Evolutionary conservation across 2,113 vertebrate genomes (phyloP), one percentile per base, ranked within the genome.

Genomic region (Macroglossus sobrinus): DNA sequence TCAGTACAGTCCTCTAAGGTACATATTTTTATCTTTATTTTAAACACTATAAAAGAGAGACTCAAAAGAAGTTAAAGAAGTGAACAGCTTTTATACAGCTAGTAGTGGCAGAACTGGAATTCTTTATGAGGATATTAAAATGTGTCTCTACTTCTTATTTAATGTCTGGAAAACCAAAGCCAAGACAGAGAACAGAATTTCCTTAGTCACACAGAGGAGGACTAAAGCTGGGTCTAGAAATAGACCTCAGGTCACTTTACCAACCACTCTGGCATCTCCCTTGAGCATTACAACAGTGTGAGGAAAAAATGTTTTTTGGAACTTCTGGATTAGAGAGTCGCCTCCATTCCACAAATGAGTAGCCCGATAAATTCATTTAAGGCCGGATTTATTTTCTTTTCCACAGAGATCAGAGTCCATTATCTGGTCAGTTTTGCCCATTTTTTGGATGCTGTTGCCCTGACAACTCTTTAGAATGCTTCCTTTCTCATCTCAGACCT

Each of bases 11-110:
- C 69, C 61, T 81, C 2, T 72, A 88, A 61, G 10, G 10, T 38
- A 26, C 22, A 50, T 90, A 93, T 45, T 72, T 93, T 93, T 69
- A 72, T 88, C 74, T 79, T 40, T 89, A 4, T 93, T 94, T 89
- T 82, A 59, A 89, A 86, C 59, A 59, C 12, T 93, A 21, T 40
- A 81, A 92, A 78, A 74, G 76, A 81, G 74, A 90, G 75, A 35
- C 50, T 93, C 35, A 47, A 35, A 50, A 86, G 50, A 95, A 21
- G 72, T 53, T 87, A 76, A 95, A 68, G 88, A 92, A 72, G 53
- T 8, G 40, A 68, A 53, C 69, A n/a, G 35, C 43, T 80, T 68
- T 93, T 40, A 75, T 33, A 35, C 3, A 47, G 33, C 12, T 69
- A 79, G 57, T 89, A 38, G 22, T 45, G 40, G 61, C 7, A 66